phyloP scores from a whole-genome alignment of 2,113 vertebrate genomes.

The Burhinus oedicnemus region DNA sequence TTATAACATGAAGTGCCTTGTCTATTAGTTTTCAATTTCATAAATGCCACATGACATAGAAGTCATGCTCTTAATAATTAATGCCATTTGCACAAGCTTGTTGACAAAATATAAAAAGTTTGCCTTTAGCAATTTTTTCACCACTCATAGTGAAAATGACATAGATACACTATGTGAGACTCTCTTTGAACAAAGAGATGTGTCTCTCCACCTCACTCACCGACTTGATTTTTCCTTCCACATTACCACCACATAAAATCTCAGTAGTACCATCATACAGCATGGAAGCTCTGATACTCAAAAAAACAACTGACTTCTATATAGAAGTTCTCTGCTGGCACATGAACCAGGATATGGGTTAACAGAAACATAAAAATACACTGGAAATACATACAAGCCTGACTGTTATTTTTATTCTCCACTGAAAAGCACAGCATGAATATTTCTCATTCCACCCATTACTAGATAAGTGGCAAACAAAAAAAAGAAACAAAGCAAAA shows the following conservation, averaged over 20 bases:
- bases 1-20: neutral
- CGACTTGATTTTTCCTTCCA: neutral
- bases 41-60: neutral
- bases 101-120: neutral
- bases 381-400: neutral
- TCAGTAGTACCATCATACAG: neutral
- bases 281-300: neutral
- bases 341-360: neutral
- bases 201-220: neutral
- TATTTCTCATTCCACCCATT: neutral
- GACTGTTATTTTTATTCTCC: neutral
- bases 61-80: neutral
- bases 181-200: neutral
- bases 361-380: neutral
- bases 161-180: too few relatives aligned
- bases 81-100: neutral
- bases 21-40: neutral
- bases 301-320: neutral
- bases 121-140: neutral
- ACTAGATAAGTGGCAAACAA: neutral
- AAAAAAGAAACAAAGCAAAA: neutral
- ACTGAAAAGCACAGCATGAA: neutral
- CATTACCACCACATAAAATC: neutral
- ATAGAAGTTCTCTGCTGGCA: neutral
- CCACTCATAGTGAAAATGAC: neutral